A percentile compares a stretch with the other conserved stretches of the same genome.
Evolutionary conservation across 2,888 invertebrate genomes (phyloP).

Genomic region (Lucinisca nassula): DNA sequence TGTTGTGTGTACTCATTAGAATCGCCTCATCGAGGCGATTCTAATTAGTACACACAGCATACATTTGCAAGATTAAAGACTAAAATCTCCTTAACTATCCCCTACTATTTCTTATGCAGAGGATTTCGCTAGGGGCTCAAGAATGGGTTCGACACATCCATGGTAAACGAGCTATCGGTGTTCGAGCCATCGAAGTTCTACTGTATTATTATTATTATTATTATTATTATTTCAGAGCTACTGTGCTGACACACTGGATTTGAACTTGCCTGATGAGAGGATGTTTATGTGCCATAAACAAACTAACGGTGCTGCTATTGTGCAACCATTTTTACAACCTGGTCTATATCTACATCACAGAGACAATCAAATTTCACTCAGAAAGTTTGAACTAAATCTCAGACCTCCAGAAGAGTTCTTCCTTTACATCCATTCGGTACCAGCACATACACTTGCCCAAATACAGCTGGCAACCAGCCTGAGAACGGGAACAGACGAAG

Average conservation of each 20-base stretch:
- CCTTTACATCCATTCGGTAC: conserved; percentile 31
- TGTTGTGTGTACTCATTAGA: too few relatives aligned
- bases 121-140: too few relatives aligned
- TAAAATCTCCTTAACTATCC: too few relatives aligned
- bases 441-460: conserved; percentile 25
- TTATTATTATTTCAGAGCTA: conserved; percentile 51
- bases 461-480: conserved; percentile 9
- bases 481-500: not conserved
- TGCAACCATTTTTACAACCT: conserved; percentile 63
- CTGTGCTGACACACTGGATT: conserved; percentile 63
- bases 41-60: too few relatives aligned
- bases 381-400: conserved; percentile 58
- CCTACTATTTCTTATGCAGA: too few relatives aligned
- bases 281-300: conserved; percentile 56
- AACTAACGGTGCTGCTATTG: conserved; percentile 48
- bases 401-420: conserved; percentile 67
- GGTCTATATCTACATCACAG: conserved; percentile 69
- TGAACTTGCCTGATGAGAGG: conserved; percentile 56
- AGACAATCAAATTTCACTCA: conserved; percentile 50
- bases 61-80: too few relatives aligned
- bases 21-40: too few relatives aligned
- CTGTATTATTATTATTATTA: too few relatives aligned
- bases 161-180: too few relatives aligned
- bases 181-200: too few relatives aligned
- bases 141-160: too few relatives aligned